Percentiles rank a stretch among this genome's conserved stretches.
These are phyloP conservation scores for Nemurella pictetii DNA, from an alignment of 2,888 invertebrate species.

Conservation along the genomic window DNA sequence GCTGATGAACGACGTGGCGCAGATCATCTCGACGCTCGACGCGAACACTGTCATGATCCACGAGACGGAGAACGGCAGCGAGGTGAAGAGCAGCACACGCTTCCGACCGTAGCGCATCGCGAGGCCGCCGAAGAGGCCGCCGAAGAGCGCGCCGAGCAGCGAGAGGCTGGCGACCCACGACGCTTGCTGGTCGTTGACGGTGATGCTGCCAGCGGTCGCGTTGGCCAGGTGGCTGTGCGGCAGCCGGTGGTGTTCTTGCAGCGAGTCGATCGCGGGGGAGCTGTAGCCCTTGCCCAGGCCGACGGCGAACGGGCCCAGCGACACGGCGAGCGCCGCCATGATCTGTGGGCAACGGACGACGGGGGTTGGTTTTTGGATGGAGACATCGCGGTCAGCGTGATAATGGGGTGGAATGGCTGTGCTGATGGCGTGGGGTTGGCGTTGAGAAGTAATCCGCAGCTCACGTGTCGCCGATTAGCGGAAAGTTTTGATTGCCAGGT, in stretches of 20 bases:
- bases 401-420: too few relatives aligned
- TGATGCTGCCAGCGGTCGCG: conserved; percentile 39
- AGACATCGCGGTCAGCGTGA: too few relatives aligned
- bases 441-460: too few relatives aligned
- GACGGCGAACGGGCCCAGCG: conserved; percentile 77
- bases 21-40: conserved; percentile 76
- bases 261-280: conserved; percentile 78
- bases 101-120: conserved; percentile 75
- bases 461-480: too few relatives aligned
- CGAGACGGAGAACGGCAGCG: conserved; percentile 74
- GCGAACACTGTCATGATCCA: conserved; percentile 83
- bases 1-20: conserved; percentile 80
- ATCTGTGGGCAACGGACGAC: conserved; percentile 66
- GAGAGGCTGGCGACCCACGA: conserved; percentile 83
- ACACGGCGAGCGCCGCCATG: conserved; percentile 75
- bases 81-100: conserved; percentile 69
- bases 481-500: too few relatives aligned
- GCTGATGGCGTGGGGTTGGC: too few relatives aligned
- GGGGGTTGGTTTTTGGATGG: too few relatives aligned
- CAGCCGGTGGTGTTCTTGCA: conserved; percentile 51
- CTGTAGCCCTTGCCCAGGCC: conserved; percentile 82
- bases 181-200: conserved; percentile 65
- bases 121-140: conserved; percentile 77
- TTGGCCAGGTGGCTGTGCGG: conserved; percentile 20
- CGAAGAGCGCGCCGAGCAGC: conserved; percentile 76